Evolutionary conservation across 2,797 vertebrate genomes (phyloP), one percentile per base, ranked within the genome.

Genomic region (Typhlichthys subterraneus): DNA sequence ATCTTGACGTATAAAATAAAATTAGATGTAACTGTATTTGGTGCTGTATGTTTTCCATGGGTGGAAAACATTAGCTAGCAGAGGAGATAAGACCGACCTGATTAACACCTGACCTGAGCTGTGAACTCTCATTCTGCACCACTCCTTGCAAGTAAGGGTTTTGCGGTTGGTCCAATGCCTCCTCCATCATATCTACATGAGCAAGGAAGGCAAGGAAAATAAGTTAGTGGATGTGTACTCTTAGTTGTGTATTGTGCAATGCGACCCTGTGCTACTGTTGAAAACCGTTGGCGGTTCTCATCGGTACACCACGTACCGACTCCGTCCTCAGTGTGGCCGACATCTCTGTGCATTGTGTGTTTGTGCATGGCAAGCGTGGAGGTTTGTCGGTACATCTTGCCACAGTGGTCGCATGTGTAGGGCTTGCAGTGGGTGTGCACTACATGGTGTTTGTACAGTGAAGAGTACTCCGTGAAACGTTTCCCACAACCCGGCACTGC

Each of bases 321-420:
- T 14, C 1, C 12, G 1, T 93, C 92, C 71, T 90, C 91, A 0
- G 86, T 86, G 58, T 92, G 87, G 69, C 93, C 91, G 72, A 91
- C 89, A 83, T 94, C 93, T 0, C 92, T 88, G 89, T 99, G 98
- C 0, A 97, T 95, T 0, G 97, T 99, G 75, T 96, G 91, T 79
- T 99, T 99, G 92, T 99, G 98, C 97, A 99, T 99, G 79, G 97
- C 98, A 46, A 99, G 92, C 0, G 98, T 99, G 42, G 97, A 99
- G 84, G 98, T 99, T 90, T 99, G 98, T 83, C 99, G 99, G 87
- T 99, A 99, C 1, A 97, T 99, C 77, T 99, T 99, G 50, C 98
- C 97, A 57, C 98, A 99, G 78, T 99, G 97, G 88, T 98, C 99
- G 85, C 98, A 99, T 92, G 96, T 98, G 87, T 99, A 99, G 4